Evolutionary conservation across 2,888 invertebrate species (phyloP), one percentile per base, ranked within the genome.

Genomic region (Clostera curtula): DNA sequence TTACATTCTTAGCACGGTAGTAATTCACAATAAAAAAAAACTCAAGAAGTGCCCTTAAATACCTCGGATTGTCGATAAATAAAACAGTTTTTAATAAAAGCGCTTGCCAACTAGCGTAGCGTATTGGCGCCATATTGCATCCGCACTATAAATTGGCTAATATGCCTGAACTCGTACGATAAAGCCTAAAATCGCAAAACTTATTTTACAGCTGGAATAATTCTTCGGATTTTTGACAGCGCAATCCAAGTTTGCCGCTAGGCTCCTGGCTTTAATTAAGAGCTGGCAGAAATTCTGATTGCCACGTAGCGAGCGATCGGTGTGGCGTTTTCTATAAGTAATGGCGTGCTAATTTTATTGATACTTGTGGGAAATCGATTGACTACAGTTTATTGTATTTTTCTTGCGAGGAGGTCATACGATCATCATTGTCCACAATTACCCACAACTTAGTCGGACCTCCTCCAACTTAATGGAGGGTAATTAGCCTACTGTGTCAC

Each of bases 201-300:
- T 82, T 80, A 82, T 79, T 80, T 72, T 65, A 71, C 71, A 68
- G 59, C 65, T 61, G 65, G 70, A 73, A 82, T 83, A 82, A 82
- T 80, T 82, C 82, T 80, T 82, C 68, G 76, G 74, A 79, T 83
- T 82, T 83, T 83, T 83, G 82, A 83, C 82, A 82, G 83, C 68
- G 73, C 77, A 80, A 82, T 83, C 77, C 82, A 82, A 82, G 76
- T 82, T 80, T 71, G 69, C 71, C 74, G 64, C 76, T 72, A 75
- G 76, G 74, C 74, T 40, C 49, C 56, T 52, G 55, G 69, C 56
- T 66, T 77, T 80, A 82, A 82, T 83, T 82, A 82, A 77, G 74
- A 72, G 61, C 67, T 51, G 59, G 55, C 57, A 47, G 56, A 50
- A 70, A 67, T 66, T 70, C 58, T 56, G 55, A 63, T 68, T 56